Conservation (phyloP, 2,797 vertebrate species). For the Morus bassanus region DNA sequence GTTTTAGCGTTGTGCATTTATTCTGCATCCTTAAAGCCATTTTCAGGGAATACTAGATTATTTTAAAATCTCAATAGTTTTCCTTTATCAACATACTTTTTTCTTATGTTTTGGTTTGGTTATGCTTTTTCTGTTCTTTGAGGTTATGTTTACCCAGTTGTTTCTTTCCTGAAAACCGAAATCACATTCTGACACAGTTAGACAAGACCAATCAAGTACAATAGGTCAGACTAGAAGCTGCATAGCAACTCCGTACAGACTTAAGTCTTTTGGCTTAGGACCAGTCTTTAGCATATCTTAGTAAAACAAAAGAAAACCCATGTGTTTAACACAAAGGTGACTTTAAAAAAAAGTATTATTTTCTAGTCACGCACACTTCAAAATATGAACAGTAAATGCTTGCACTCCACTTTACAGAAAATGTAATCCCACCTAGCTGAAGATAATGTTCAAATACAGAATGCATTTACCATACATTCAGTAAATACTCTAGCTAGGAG, state of each 20-base stretch:
- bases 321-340: background rate
- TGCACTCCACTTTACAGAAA: background rate
- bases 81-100: background rate
- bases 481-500: background rate
- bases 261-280: background rate
- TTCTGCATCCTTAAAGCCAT: background rate
- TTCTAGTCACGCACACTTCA: background rate
- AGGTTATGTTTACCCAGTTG: background rate
- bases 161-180: background rate
- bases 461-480: background rate
- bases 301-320: background rate
- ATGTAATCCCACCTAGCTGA: background rate
- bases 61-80: background rate
- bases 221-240: background rate
- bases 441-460: background rate
- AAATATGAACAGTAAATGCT: background rate
- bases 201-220: background rate
- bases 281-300: background rate
- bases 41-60: background rate
- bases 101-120: background rate
- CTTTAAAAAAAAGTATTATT: background rate
- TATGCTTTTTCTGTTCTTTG: background rate
- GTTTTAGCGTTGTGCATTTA: background rate
- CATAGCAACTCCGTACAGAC: background rate
- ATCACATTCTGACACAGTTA: background rate